Evolutionary conservation across 2,888 invertebrate species (phyloP).

Genomic region (Melieria picta): DNA sequence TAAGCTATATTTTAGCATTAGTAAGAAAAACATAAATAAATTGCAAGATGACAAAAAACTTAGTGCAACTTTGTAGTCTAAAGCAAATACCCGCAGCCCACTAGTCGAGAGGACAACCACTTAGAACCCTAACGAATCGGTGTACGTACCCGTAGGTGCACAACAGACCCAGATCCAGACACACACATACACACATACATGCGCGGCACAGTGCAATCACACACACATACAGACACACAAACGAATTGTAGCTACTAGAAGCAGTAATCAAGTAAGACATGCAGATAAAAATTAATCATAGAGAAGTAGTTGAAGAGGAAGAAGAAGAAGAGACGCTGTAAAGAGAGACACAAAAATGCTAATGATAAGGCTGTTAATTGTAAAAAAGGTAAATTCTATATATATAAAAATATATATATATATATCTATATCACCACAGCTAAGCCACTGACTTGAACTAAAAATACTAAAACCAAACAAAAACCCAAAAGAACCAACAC

Average conservation of each 20-base stretch:
- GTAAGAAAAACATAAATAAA: not conserved
- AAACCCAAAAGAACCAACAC: not conserved
- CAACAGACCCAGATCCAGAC: not conserved
- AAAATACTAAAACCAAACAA: constrained; percentile 21
- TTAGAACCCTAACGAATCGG: too few relatives aligned
- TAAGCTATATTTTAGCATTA: not conserved
- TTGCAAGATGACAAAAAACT: too few relatives aligned
- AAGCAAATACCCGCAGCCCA: not conserved
- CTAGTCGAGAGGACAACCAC: too few relatives aligned
- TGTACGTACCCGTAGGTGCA: not conserved
- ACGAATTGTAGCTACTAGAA: not conserved
- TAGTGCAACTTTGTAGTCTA: constrained; percentile 12
- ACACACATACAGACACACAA: not conserved
- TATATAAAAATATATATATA: constrained; percentile 16
- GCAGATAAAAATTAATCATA: constrained; percentile 33
- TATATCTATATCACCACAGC: constrained; percentile 12
- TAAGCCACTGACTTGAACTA: constrained; percentile 29
- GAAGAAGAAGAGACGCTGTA: constrained; percentile 27
- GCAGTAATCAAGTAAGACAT: not conserved
- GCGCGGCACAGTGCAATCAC: not conserved
- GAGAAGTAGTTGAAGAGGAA: constrained; percentile 43
- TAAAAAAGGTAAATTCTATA: constrained; percentile 47
- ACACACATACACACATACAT: not conserved
- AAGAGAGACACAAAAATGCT: constrained; percentile 50
- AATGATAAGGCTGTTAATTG: constrained; percentile 65